These are phyloP conservation scores for Epinephelus awoara DNA, from an alignment of 2,797 vertebrate genomes.

Conservation along the genomic window DNA sequence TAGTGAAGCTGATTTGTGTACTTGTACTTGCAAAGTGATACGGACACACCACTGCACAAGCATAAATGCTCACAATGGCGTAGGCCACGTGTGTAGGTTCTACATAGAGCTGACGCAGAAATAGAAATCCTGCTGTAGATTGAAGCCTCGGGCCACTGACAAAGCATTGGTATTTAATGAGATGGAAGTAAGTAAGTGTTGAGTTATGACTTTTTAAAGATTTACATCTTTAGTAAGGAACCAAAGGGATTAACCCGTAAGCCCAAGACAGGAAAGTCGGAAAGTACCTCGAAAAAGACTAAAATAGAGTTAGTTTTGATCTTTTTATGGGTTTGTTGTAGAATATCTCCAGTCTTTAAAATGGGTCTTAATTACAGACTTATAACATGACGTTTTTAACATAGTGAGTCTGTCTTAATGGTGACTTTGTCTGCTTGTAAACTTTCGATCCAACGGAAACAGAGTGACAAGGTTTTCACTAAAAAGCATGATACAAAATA, in stretches of 20 bases:
- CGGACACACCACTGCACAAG: no score
- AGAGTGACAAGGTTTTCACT: conserved; percentile 16
- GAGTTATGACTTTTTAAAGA: not conserved
- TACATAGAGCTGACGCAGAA: no score
- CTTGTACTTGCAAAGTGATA: no score
- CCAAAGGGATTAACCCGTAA: not conserved
- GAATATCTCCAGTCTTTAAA: not conserved
- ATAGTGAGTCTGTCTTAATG: conserved; percentile 10
- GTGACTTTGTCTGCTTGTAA: conserved; percentile 45
- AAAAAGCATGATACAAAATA: conserved; percentile 25
- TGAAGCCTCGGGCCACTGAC: no score
- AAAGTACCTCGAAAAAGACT: not conserved
- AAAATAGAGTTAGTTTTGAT: not conserved
- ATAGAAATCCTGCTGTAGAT: no score
- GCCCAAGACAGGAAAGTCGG: not conserved
- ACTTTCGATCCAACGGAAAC: conserved; percentile 33
- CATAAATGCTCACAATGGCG: no score
- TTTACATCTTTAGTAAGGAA: not conserved
- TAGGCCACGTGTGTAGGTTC: no score
- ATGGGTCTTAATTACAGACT: conserved; percentile 5
- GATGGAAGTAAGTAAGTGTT: no score
- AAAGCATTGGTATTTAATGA: no score
- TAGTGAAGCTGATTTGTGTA: no score
- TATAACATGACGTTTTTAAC: not conserved
- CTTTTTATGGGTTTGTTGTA: conserved; percentile 2